Evolutionary conservation across 2,797 vertebrate genomes (phyloP).

Genomic region (Megalops cyprinoides): DNA sequence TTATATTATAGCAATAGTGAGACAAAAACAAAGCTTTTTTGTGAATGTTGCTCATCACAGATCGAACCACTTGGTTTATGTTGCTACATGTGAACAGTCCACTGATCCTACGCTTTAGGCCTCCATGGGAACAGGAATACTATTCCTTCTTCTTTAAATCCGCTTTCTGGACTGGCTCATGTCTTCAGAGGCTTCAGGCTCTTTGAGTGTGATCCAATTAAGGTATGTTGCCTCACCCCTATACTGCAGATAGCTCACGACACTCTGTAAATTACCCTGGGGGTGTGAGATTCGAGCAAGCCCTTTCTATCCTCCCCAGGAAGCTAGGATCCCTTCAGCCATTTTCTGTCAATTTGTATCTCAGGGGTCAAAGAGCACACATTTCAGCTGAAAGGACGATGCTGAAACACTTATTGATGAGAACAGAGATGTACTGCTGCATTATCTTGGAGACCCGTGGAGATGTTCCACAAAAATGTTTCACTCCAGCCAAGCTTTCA

Average conservation of each 20-base stretch:
- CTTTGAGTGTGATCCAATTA: conserved; percentile 8
- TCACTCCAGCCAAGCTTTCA: background rate
- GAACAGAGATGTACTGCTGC: background rate
- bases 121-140: background rate
- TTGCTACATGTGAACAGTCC: too few relatives aligned
- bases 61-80: too few relatives aligned
- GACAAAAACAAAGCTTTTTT: background rate
- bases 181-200: background rate
- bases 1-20: background rate
- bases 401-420: conserved; percentile 1
- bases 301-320: background rate
- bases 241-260: background rate
- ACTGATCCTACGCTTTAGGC: background rate
- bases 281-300: background rate
- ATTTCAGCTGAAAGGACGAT: background rate
- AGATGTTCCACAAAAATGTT: background rate
- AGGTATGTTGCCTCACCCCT: background rate
- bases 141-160: background rate
- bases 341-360: conserved; percentile 14
- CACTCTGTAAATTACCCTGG: background rate
- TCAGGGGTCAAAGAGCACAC: conserved; percentile 4
- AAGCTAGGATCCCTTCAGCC: background rate
- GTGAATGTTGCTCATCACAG: background rate
- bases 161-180: background rate
- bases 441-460: background rate